Percentiles rank a stretch among this genome's conserved stretches.
Evolutionary conservation across 2,888 invertebrate species (phyloP).

Genomic region (Myopa tessellatipennis): DNA sequence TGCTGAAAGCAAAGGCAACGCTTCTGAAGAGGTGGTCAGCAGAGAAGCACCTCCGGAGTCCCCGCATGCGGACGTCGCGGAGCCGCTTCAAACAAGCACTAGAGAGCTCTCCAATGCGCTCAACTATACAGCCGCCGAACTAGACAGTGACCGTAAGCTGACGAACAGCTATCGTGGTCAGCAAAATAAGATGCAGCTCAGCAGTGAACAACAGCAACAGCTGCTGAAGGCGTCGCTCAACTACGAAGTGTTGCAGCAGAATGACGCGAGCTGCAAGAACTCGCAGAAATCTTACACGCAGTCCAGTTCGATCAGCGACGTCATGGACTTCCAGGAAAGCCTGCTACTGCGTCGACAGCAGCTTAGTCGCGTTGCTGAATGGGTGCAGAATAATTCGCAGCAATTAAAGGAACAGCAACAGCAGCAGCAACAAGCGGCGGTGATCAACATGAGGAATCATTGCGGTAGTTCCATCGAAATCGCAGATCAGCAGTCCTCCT

Average conservation of each 20-base stretch:
- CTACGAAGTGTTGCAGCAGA: constrained; percentile 48
- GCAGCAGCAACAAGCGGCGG: constrained; percentile 39
- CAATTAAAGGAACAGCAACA: constrained; percentile 61
- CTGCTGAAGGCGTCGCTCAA: constrained; percentile 29
- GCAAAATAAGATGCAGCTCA: constrained; percentile 46
- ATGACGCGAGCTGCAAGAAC: constrained; percentile 57
- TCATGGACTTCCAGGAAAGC: constrained; percentile 65
- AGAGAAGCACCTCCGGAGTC: background rate
- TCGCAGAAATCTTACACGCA: constrained; percentile 60
- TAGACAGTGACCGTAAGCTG: constrained; percentile 21
- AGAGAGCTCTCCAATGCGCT: background rate
- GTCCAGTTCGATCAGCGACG: constrained; percentile 65
- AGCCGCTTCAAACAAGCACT: background rate
- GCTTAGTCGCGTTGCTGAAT: constrained; percentile 79
- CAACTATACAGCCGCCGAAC: constrained; percentile 13
- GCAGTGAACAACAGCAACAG: constrained; percentile 43
- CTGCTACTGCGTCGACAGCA: constrained; percentile 74
- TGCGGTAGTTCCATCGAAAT: constrained; percentile 55
- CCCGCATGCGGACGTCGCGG: background rate
- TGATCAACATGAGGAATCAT: constrained; percentile 41
- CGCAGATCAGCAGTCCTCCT: constrained; percentile 58
- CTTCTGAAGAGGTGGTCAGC: background rate
- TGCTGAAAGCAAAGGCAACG: background rate
- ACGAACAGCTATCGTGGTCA: constrained; percentile 48
- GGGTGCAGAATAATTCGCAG: constrained; percentile 77